Base-by-base conservation (phyloP, 2,113 vertebrate genomes). In the Semicossyphus pulcher region DNA sequence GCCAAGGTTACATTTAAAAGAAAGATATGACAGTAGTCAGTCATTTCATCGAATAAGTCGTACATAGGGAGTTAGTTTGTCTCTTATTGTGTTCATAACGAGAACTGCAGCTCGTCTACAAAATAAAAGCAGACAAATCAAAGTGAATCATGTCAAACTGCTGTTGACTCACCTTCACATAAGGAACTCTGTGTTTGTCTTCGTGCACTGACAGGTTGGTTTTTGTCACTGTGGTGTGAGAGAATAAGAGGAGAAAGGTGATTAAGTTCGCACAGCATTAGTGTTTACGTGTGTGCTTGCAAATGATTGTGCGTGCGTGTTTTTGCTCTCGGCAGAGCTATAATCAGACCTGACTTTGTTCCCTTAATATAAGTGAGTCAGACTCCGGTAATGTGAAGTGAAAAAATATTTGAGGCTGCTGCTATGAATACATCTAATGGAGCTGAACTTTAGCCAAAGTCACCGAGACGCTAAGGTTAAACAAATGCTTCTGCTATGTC, bases 171-270 rank as follows among this genome's bases (percentile, higher is more conserved):
- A 98, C 97, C 96, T 98, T 98, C 79, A 98, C 97, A 49, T 95
- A 97, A 7, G 97, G 97, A n/a, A 98, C 96, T 23, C 96, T 95
- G 91, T 98, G 92, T 93, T 97, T 97, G 88, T 98, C 96, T 92
- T 98, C 97, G 0, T 98, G 97, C 76, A 98, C 97, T 2, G 96
- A 95, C 47, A 98, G 92, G 79, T 97, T 98, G 72, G 95, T 98
- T 92, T 98, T 98, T 64, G 96, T 96, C 90, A 98, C 96, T 98
- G 69, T 23, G 59, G 21, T 31, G 44, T 63, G 15, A 84, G n/a
- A 37, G 37, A 64, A 73, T 41, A 60, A 4, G 32, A 29, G 23
- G 29, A 58, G 25, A 83, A 39, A 83, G 69, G 79, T 85, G 78
- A 80, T n/a, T 16, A 29, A 53, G 26, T 78, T 59, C 69, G 32